Percentiles rank a stretch among this genome's conserved stretches.
Evolutionary conservation across 2,797 vertebrate species (phyloP).

Genomic region (Oceanodroma leucorhoa): DNA sequence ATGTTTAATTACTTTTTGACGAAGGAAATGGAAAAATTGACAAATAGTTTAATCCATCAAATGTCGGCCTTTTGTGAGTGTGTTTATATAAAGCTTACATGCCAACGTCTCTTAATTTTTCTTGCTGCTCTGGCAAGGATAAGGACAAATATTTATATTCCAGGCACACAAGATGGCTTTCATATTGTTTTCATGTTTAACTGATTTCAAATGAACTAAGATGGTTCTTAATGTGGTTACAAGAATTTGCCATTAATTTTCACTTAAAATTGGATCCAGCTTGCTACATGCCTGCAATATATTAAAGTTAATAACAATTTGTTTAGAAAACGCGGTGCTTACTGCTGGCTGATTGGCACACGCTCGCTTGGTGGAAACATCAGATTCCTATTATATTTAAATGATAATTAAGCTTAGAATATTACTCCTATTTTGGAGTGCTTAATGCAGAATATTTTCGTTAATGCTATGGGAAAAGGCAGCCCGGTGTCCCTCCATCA

Average conservation of each 20-base stretch:
- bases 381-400: not conserved
- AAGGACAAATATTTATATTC: conserved; percentile 82
- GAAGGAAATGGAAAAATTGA: conserved; percentile 80
- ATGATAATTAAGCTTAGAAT: conserved; percentile 11
- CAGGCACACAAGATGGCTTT: conserved; percentile 70
- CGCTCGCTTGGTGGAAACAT: not conserved
- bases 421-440: not conserved
- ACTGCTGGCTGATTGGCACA: conserved; percentile 26
- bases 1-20: conserved; percentile 69
- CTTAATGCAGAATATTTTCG: not conserved
- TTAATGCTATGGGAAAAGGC: not conserved
- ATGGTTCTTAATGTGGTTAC: conserved; percentile 72
- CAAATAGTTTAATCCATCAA: conserved; percentile 77
- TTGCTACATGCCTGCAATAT: conserved; percentile 12
- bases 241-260: conserved; percentile 75
- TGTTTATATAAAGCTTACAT: conserved; percentile 82
- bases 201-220: conserved; percentile 64
- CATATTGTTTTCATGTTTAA: conserved; percentile 67
- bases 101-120: conserved; percentile 78
- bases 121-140: conserved; percentile 74
- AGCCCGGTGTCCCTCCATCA: not conserved
- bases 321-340: conserved; percentile 20
- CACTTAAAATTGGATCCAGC: conserved; percentile 72
- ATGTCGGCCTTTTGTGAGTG: conserved; percentile 57
- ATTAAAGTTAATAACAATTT: conserved; percentile 45